These are phyloP conservation scores for Ammodytes marinus DNA, from an alignment of 2,113 vertebrate genomes.

Conservation along the genomic window DNA sequence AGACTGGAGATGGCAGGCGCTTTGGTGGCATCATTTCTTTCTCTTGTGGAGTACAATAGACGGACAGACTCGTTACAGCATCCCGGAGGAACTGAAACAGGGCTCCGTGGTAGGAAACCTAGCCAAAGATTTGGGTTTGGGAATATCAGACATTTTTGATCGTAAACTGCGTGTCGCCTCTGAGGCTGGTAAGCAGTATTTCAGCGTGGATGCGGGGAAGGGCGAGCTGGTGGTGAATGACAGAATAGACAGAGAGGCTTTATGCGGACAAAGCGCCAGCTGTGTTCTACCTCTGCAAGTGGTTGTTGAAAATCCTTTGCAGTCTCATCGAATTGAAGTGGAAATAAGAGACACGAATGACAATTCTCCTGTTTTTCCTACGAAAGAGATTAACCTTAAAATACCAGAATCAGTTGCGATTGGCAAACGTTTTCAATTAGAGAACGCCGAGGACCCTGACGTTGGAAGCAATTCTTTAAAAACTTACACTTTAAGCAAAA, in stretches of 20 bases:
- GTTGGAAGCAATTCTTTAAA: constrained; percentile 76
- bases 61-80: constrained; percentile 79
- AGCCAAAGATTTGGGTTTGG: constrained; percentile 86
- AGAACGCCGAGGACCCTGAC: constrained; percentile 73
- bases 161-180: constrained; percentile 85
- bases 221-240: constrained; percentile 85
- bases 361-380: constrained; percentile 80
- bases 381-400: constrained; percentile 51
- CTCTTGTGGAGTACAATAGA: constrained; percentile 76
- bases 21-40: constrained; percentile 68
- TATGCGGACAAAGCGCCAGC: constrained; percentile 83
- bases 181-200: constrained; percentile 83
- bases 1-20: constrained; percentile 71
- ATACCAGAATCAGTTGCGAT: constrained; percentile 69
- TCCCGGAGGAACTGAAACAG: constrained; percentile 82
- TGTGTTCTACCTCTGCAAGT: constrained; percentile 86
- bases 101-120: constrained; percentile 84
- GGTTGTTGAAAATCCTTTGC: constrained; percentile 85
- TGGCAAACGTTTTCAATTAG: constrained; percentile 73
- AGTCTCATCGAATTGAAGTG: constrained; percentile 84
- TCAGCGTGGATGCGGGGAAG: constrained; percentile 82
- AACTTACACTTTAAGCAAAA: constrained; percentile 69
- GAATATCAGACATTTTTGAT: constrained; percentile 77
- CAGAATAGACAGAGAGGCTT: constrained; percentile 87
- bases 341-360: constrained; percentile 88